Evolutionary conservation across 2,113 vertebrate species (phyloP).

Genomic region (Gymnorhina tibicen): DNA sequence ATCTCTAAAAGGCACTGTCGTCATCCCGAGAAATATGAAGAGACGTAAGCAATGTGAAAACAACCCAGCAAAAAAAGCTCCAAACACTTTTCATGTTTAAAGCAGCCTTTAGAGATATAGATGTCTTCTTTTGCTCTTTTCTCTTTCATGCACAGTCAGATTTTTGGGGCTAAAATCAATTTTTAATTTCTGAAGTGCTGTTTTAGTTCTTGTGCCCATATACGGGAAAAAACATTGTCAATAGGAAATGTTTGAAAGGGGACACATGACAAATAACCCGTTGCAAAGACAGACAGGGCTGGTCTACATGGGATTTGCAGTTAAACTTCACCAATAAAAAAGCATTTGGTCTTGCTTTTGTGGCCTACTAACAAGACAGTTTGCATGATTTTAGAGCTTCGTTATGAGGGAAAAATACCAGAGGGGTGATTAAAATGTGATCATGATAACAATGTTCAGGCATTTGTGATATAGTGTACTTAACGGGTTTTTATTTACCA

Average conservation of each 20-base stretch:
- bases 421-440: not conserved
- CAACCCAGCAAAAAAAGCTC: not conserved
- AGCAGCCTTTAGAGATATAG: slow-evolving; percentile 8
- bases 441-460: not conserved
- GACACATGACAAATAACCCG: not conserved
- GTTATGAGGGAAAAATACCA: not conserved
- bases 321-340: not conserved
- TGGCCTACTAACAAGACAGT: not conserved
- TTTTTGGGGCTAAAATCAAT: not conserved
- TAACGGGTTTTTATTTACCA: not conserved
- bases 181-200: slow-evolving; percentile 33
- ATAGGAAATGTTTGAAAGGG: not conserved
- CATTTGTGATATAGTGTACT: not conserved
- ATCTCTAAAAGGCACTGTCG: slow-evolving; percentile 5
- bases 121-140: not conserved
- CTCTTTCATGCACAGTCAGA: not conserved
- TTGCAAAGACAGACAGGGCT: not conserved
- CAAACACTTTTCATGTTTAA: slow-evolving; percentile 21
- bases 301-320: not conserved
- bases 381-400: not conserved
- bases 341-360: not conserved
- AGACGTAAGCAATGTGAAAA: not conserved
- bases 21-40: not conserved
- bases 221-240: not conserved
- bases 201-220: not conserved